Base-by-base conservation (phyloP, 2,888 invertebrate genomes). In the Acrocyrtus sp. region DNA sequence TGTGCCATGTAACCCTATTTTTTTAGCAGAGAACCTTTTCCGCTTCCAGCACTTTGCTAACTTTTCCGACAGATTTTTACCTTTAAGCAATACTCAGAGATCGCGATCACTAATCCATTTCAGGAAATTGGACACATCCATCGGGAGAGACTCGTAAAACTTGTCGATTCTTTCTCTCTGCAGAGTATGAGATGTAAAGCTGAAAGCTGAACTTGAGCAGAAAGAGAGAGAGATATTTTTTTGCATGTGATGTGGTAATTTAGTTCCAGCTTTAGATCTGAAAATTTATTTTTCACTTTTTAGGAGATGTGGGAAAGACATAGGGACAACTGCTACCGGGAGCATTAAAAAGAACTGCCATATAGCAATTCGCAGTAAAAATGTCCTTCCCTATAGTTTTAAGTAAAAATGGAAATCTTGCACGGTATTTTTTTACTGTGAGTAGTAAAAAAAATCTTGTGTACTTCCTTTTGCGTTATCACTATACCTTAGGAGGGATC, bases 71-170 rank as follows among this genome's bases (percentile, higher is more conserved):
- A 77, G 76, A 78, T 78, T 80, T n/a, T 72, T 72, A 76, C 75
- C 75, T 74, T 76, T 65, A 73, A 66, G 62, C 66, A 72, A 43
- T 48, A 57, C 72, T 68, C 72, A 58, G 56, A 73, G 70, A 75
- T 77, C 70, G 66, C 41, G 73, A 77, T 77, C 78, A 58, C 78
- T 80, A 80, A 80, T 80, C 80, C 78, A 78, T 80, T 80, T 75
- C 77, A 77, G 78, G 78, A 80, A 80, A 80, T 80, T 80, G 80
- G 77, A 77, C 77, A 76, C 76, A 77, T 80, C 76, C 78, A 80
- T 78, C 67, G 75, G n/a, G n/a, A n/a, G n/a, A 67, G 68, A 69
- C 73, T 78, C 75, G 74, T 77, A 77, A 77, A 77, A 29, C 56
- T 72, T 48, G 65, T 58, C 51, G 58, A n/a, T n/a, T n/a, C n/a